Evolutionary conservation across 2,113 vertebrate genomes (phyloP), one percentile per base, ranked within the genome.

Genomic region (Macroglossus sobrinus): DNA sequence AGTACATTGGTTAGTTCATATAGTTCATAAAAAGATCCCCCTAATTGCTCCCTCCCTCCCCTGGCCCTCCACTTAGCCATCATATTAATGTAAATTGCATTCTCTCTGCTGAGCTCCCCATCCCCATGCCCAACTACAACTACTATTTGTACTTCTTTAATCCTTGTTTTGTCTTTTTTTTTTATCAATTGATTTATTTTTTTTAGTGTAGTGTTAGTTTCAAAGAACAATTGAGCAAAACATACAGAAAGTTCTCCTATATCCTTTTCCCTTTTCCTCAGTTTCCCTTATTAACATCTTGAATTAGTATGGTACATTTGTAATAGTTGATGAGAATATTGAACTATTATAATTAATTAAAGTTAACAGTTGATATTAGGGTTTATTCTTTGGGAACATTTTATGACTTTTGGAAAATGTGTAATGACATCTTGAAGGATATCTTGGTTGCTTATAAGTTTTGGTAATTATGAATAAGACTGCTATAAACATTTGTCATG

Each of bases 381-480:
- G 40, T 75, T 50, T n/a, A 82, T 8, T 81, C 24, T 66, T 86
- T n/a, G 11, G 45, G 40, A 71, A 59, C 15, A 30, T 21, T 43
- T 90, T 45, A 35, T 75, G 21, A 16, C 10, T 57, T 93, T 68
- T 81, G 22, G 19, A 81, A 68, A 61, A 68, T 50, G 7, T 28
- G 24, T 80, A 63, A 38, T 57, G 45, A 22, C n/a, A 57, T 78
- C 0, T 26, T 61, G 26, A 90, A 90, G 26, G 13, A 59, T 7
- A 69, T 94, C n/a, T 91, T n/a, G 33, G 14, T 57, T 81, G 45
- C n/a, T 71, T 78, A 40, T 21, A 61, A 71, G 28, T 71, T 86
- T 63, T 80, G 24, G 26, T 14, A 38, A 5, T 81, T 80, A 92
- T 24, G 24, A 72, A 15, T 57, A 57, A 85, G 78, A 30, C 43